Base-by-base conservation (phyloP, 2,113 vertebrate species). In the Dromiciops gliroides region DNA sequence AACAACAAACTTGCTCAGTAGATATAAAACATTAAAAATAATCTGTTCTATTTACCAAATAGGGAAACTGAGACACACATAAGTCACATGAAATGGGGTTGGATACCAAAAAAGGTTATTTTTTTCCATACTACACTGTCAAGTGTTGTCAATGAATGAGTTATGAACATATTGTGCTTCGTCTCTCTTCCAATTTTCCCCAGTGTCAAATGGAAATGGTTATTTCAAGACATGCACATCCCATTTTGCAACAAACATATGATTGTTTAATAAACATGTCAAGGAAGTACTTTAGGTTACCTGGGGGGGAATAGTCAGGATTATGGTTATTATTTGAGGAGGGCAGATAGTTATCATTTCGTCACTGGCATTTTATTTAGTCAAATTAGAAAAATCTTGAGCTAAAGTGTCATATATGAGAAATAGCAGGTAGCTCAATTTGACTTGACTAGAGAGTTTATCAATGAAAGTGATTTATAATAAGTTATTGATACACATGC, bases 161-260 rank as follows among this genome's bases (percentile, higher is more conserved):
- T n/a, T 91, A 52, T 6, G 9, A 93, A 91, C 1, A 50, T 91
- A 44, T 96, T 47, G 91, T 47, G 91, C 47, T 94, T 91, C 89
- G 90, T 2, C 93, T 94, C 2, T 92, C 44, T 95, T n/a, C 31
- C 23, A 94, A 93, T 90, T 51, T 91, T 89, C 75, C 16, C 7
- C 48, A 89, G 89, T 11, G 60, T 90, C 89, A 90, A 92, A 19
- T 91, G 89, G 93, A 97, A 95, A 92, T 83, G 92, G 89, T 92
- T 53, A 95, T 92, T 22, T 95, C 31, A 92, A 89, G 6, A 48
- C 44, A 95, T 89, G 91, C 25, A 91, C n/a, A 93, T 75, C 16
- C 44, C 48, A 95, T 11, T 67, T 16, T 94, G 48, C 48, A 47
- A 89, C 31, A 2, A 51, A 67, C 26, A 90, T 60, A 90, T 60